A percentile compares a stretch with the other conserved stretches of the same genome.
phyloP scores from a whole-genome alignment of 1,140 invertebrate species.

The Papilio dardanus region DNA sequence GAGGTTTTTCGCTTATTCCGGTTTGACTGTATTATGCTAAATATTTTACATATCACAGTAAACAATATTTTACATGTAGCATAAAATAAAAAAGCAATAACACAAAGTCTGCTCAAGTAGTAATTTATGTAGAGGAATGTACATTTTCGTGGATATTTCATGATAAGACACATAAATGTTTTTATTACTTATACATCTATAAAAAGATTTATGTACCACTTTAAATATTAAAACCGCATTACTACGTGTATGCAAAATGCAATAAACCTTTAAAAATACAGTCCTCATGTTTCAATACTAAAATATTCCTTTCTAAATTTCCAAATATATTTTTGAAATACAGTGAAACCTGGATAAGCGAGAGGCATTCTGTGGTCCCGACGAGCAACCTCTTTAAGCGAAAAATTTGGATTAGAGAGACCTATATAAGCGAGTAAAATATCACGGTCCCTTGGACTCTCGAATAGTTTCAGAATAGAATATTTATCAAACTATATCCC shows the following conservation, averaged over 20 bases:
- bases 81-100: not conserved
- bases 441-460: too few relatives aligned
- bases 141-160: slow-evolving; percentile 1
- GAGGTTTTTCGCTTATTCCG: too few relatives aligned
- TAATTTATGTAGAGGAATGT: not conserved
- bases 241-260: not conserved
- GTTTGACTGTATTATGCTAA: too few relatives aligned
- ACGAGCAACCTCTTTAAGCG: too few relatives aligned
- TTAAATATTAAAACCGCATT: not conserved
- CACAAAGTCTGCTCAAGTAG: not conserved
- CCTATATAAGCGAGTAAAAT: too few relatives aligned
- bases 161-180: slow-evolving; percentile 13
- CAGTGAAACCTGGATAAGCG: too few relatives aligned
- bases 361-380: too few relatives aligned
- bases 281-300: not conserved
- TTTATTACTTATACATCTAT: not conserved
- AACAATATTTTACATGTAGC: not conserved
- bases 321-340: not conserved
- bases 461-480: slow-evolving; percentile 18
- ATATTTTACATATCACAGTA: not conserved
- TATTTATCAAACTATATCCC: slow-evolving; percentile 27
- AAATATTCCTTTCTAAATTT: too few relatives aligned
- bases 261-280: slow-evolving; percentile 1
- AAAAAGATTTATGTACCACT: slow-evolving; percentile 5
- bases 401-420: too few relatives aligned